A percentile compares a stretch with the other conserved stretches of the same genome.
These are phyloP conservation scores for Diplogasteroides magnus DNA, from an alignment of 1,140 invertebrate genomes.

Conservation along the genomic window DNA sequence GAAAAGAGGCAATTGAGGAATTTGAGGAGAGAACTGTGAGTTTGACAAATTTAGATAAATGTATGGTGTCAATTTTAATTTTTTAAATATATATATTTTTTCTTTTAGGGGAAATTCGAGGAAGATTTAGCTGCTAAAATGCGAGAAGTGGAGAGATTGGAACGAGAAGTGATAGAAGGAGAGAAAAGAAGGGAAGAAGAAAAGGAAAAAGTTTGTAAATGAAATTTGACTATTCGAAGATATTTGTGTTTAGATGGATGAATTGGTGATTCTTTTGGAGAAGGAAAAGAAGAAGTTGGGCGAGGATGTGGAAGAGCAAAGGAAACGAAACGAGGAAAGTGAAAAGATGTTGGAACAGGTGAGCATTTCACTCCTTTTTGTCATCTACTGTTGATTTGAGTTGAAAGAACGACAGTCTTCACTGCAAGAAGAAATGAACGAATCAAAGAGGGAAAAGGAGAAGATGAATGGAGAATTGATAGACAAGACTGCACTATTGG, in stretches of 20 bases:
- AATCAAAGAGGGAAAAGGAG: background rate
- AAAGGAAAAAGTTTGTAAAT: background rate
- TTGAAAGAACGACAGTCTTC: constrained; percentile 4
- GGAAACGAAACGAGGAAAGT: constrained; percentile 1
- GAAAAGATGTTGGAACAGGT: constrained; percentile 1
- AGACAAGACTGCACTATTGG: constrained; percentile 25
- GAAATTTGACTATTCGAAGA: background rate
- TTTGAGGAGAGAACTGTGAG: constrained; percentile 10
- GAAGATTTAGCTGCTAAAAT: constrained; percentile 11
- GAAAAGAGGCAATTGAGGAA: constrained; percentile 2
- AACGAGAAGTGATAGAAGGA: constrained; percentile 2
- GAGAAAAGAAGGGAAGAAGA: constrained; percentile 4
- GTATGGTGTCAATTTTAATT: background rate
- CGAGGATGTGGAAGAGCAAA: background rate
- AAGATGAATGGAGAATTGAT: constrained; percentile 1
- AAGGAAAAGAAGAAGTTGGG: constrained; percentile 1
- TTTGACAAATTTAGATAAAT: background rate
- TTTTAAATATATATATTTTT: background rate
- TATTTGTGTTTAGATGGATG: background rate
- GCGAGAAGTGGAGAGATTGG: constrained; percentile 5
- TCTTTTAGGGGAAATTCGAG: constrained; percentile 1
- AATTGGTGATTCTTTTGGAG: background rate
- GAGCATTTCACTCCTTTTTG: background rate
- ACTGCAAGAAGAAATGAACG: constrained; percentile 8
- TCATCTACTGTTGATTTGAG: background rate